A percentile compares a stretch with the other conserved stretches of the same genome.
Conservation (phyloP, 2,113 vertebrate species). For the Phalacrocorax pelagicus region DNA sequence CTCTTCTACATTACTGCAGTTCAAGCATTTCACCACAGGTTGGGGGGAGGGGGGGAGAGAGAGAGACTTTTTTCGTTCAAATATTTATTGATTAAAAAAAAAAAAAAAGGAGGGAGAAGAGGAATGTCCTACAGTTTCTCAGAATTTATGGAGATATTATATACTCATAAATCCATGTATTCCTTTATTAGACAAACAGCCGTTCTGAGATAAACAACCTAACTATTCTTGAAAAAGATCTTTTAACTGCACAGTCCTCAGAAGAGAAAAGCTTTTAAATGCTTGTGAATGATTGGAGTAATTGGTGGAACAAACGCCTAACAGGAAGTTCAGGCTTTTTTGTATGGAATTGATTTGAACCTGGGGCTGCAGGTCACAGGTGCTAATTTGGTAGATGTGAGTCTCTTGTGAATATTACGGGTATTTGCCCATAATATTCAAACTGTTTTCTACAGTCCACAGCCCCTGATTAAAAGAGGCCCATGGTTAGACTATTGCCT, state of each 20-base stretch:
- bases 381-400: neutral
- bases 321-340: neutral
- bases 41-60: too few relatives aligned
- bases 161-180: neutral
- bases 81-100: neutral
- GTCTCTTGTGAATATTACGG: neutral
- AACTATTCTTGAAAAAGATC: neutral
- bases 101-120: neutral
- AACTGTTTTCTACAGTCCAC: neutral
- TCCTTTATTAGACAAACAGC: neutral
- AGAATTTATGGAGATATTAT: neutral
- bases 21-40: neutral
- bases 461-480: neutral
- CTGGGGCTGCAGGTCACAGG: neutral
- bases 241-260: neutral
- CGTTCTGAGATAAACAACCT: neutral
- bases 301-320: neutral
- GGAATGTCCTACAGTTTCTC: neutral
- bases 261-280: neutral
- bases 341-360: neutral
- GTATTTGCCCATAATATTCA: neutral
- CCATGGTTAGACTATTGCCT: neutral
- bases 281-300: neutral
- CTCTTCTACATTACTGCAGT: neutral
- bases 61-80: neutral